These are phyloP conservation scores for Balanococcus diminutus DNA, from an alignment of 2,888 invertebrate genomes.

Conservation along the genomic window DNA sequence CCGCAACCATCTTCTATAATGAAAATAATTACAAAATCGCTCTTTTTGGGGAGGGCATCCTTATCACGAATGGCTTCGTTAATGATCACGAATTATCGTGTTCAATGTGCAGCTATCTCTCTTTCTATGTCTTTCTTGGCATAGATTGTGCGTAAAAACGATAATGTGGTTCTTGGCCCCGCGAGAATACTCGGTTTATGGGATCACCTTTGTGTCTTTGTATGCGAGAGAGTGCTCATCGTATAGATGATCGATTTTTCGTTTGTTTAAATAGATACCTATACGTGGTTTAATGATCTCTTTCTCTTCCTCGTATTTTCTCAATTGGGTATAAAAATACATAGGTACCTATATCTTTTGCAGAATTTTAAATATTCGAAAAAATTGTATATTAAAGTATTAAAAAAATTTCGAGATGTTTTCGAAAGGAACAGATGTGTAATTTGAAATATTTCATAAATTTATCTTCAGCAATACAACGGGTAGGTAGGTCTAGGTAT, in stretches of 20 bases:
- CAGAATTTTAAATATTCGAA: not conserved
- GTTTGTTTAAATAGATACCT: not conserved
- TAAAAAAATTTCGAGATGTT: not conserved
- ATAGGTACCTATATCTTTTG: not conserved
- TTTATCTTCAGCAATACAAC: too few species aligned
- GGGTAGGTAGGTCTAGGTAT: too few species aligned
- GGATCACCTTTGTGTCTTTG: not conserved
- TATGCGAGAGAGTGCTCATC: not conserved
- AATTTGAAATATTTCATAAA: too few species aligned
- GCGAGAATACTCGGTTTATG: not conserved
- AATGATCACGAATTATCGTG: conserved; percentile 52
- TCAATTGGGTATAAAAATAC: not conserved
- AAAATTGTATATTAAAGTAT: too few species aligned
- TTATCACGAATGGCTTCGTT: conserved; percentile 51
- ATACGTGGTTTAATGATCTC: not conserved
- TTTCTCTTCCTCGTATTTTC: too few species aligned
- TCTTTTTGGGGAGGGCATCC: conserved; percentile 53
- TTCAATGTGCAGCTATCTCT: not conserved
- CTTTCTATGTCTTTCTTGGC: not conserved
- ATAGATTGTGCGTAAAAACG: conserved; percentile 10
- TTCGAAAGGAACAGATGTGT: not conserved
- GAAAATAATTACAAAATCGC: conserved; percentile 51
- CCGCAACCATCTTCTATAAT: conserved; percentile 45
- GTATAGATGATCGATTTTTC: not conserved
- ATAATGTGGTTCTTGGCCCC: not conserved